phyloP scores from a whole-genome alignment of 2,888 invertebrate genomes.

The Eupithecia inturbata region DNA sequence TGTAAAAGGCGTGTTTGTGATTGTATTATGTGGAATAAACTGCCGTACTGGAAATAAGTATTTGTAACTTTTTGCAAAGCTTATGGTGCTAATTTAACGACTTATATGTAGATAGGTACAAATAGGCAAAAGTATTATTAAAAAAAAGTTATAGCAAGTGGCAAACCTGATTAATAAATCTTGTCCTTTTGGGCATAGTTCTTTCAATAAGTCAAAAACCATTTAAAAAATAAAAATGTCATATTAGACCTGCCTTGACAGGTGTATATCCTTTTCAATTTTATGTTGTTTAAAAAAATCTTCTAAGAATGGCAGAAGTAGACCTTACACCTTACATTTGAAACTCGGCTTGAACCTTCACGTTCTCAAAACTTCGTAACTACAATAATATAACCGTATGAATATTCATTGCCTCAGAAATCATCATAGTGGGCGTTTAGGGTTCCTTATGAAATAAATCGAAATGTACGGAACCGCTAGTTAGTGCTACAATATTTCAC shows the following conservation, averaged over 20 bases:
- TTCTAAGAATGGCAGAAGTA: no score
- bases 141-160: not conserved
- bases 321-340: not conserved
- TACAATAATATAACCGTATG: not conserved
- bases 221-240: not conserved
- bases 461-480: constrained; percentile 15
- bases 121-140: no score
- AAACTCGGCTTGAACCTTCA: not conserved
- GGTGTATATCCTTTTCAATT: no score
- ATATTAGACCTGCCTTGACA: not conserved
- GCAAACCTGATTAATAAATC: not conserved
- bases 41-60: not conserved
- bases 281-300: no score
- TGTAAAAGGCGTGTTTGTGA: not conserved
- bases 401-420: constrained; percentile 22
- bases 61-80: not conserved
- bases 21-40: not conserved
- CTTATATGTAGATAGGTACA: no score
- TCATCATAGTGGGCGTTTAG: constrained; percentile 28
- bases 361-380: constrained; percentile 14
- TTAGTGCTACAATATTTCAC: constrained; percentile 69
- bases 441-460: constrained; percentile 20
- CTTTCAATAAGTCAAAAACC: no score
- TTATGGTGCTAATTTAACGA: not conserved
- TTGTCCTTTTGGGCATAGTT: not conserved